Evolutionary conservation across 2,888 invertebrate genomes (phyloP), one percentile per base, ranked within the genome.

Genomic region (Panzeria rudis): DNA sequence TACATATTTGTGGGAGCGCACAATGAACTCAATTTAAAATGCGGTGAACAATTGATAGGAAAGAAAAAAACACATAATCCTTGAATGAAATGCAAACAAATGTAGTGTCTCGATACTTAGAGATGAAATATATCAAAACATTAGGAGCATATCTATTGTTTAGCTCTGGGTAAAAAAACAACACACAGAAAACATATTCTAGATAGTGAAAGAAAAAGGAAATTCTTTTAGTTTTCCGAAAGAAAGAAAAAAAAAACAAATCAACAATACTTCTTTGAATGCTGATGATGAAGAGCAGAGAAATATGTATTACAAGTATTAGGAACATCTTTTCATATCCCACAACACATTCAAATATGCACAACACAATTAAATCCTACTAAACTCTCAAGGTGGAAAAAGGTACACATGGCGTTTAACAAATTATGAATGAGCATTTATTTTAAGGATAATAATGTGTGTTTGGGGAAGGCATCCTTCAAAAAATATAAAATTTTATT

Each of bases 11-110:
- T 35, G 20, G 41, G 13, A 76, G 69, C n/a, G n/a, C 56, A 62
- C 75, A 82, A 69, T 82, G 79, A 76, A 81, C 73, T 61, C 44
- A 32, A 50, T 11, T 11, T 47, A 23, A 29, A 71, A 47, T 68
- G 73, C 59, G 50, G 59, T 75, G 13, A 75, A 77, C 38, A 83
- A 77, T 71, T 66, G 76, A 76, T 54, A 20, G 17, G 35, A 64
- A 83, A 56, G 15, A 56, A 83, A 77, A 29, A 29, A 29, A 29
- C 3, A 77, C 50, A 71, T 62, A 83, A 83, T 76, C 76, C 76
- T 83, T 76, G 35, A 4, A 11, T 54, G 54, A 71, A 76, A 76
- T 71, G 76, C 69, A 62, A 64, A 82, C 76, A 77, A 83, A 83
- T 64, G 71, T 71, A 38, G 1, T 47, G 3, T 23, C n/a, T n/a